Base-by-base conservation (phyloP, 2,888 invertebrate species). In the Cacoxenus indagator region DNA sequence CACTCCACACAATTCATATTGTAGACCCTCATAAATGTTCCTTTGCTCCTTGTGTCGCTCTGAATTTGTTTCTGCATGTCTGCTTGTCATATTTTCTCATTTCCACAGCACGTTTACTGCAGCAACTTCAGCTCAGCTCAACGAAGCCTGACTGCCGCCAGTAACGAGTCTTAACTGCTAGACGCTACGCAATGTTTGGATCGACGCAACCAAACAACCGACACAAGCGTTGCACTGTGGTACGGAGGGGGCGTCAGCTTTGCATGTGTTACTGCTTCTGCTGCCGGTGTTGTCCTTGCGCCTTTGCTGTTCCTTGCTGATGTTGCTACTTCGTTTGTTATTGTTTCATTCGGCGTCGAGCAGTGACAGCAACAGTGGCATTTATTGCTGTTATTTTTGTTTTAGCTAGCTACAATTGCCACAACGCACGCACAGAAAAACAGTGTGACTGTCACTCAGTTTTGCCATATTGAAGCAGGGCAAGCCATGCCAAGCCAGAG, bases 341-440 rank as follows among this genome's bases (percentile, higher is more conserved):
- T 55, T 55, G 24, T 24, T 55, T 55, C 55, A 24, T 55, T 24
- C 55, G 9, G n/a, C n/a, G 27, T 5, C 11, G n/a, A 55, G 24
- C 55, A 55, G 55, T 19, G n/a, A 48, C 48, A 37, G 51, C 51
- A 51, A 51, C 51, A 51, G 51, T 22, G 22, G 22, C 17, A 51
- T 51, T 51, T 51, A 51, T 51, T 51, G 22, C 22, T 51, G 51
- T 51, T 51, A 8, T 22, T 51, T 19, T 51, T 51, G n/a, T n/a
- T n/a, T n/a, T n/a, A n/a, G n/a, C 22, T 19, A 4, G 24, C 22
- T 51, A 22, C 51, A 51, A 51, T 51, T 22, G 51, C 19, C 77
- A 76, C 76, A 70, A 79, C 81, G 78, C 77, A 78, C 77, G 78
- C 64, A n/a, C 9, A 37, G 37, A 14, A 37, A 37, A 14, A 37